These are phyloP conservation scores for Petrolisthes manimaculis DNA, from an alignment of 2,888 invertebrate species.

Conservation along the genomic window DNA sequence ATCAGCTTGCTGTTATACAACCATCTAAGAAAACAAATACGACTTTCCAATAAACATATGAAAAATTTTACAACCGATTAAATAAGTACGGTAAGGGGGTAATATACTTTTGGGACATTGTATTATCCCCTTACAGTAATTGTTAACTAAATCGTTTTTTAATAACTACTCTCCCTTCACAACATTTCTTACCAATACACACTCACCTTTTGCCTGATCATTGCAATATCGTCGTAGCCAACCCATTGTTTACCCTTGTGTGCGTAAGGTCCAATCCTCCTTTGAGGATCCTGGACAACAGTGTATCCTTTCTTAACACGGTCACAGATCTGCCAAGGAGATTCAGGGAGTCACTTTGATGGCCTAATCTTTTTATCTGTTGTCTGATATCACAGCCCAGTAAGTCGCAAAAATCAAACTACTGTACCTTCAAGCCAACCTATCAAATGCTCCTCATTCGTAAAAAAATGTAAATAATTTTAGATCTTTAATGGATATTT, in stretches of 20 bases:
- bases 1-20: too few relatives aligned
- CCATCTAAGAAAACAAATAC: too few relatives aligned
- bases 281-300: slow-evolving; percentile 68
- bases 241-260: slow-evolving; percentile 92
- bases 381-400: not conserved
- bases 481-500: too few relatives aligned
- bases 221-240: slow-evolving; percentile 86
- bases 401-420: not conserved
- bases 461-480: too few relatives aligned
- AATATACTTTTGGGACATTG: not conserved
- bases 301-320: slow-evolving; percentile 66
- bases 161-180: not conserved
- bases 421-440: not conserved
- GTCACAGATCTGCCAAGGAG: slow-evolving; percentile 57
- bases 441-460: not conserved
- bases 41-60: too few relatives aligned
- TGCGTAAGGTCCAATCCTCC: slow-evolving; percentile 78
- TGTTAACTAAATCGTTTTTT: not conserved
- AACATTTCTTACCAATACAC: too few relatives aligned
- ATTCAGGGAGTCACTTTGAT: not conserved
- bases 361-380: not conserved
- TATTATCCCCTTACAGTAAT: not conserved
- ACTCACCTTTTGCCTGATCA: slow-evolving; percentile 74
- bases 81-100: too few relatives aligned
- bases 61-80: not conserved